phyloP scores from a whole-genome alignment of 1,140 invertebrate species.

The Diorhabda carinulata region DNA sequence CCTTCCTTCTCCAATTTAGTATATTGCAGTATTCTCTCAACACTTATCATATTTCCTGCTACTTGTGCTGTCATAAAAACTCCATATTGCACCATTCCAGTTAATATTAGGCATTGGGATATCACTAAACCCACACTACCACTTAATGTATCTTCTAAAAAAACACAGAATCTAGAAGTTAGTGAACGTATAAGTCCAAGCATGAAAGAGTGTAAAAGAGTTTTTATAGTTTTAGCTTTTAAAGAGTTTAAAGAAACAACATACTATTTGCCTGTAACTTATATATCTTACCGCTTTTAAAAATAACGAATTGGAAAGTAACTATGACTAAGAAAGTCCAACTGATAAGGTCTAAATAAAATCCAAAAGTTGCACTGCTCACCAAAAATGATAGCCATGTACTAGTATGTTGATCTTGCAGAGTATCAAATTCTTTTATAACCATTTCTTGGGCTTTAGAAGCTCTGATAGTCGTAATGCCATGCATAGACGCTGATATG shows the following conservation, averaged over 20 bases:
- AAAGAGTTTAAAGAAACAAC: too few species aligned
- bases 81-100: slow-evolving; percentile 79
- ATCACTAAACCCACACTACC: slow-evolving; percentile 79
- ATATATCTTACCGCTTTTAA: slow-evolving; percentile 43
- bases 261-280: too few species aligned
- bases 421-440: slow-evolving; percentile 60
- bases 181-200: too few species aligned
- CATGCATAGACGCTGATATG: slow-evolving; percentile 66
- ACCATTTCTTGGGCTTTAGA: slow-evolving; percentile 60
- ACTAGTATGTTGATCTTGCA: slow-evolving; percentile 67
- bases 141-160: slow-evolving; percentile 43
- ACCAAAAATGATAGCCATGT: slow-evolving; percentile 73
- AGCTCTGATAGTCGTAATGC: slow-evolving; percentile 71
- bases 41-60: slow-evolving; percentile 71
- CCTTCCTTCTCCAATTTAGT: slow-evolving; percentile 64
- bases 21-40: slow-evolving; percentile 80
- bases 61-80: slow-evolving; percentile 73
- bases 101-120: slow-evolving; percentile 74
- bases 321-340: slow-evolving; percentile 65
- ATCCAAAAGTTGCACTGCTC: slow-evolving; percentile 75
- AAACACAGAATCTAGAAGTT: too few species aligned
- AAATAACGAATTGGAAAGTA: slow-evolving; percentile 56
- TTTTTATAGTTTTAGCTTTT: too few species aligned
- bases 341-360: slow-evolving; percentile 67
- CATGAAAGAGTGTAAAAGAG: too few species aligned